Base-by-base conservation (phyloP, 2,797 vertebrate genomes). In the Acrossocheilus wenchowensis region DNA sequence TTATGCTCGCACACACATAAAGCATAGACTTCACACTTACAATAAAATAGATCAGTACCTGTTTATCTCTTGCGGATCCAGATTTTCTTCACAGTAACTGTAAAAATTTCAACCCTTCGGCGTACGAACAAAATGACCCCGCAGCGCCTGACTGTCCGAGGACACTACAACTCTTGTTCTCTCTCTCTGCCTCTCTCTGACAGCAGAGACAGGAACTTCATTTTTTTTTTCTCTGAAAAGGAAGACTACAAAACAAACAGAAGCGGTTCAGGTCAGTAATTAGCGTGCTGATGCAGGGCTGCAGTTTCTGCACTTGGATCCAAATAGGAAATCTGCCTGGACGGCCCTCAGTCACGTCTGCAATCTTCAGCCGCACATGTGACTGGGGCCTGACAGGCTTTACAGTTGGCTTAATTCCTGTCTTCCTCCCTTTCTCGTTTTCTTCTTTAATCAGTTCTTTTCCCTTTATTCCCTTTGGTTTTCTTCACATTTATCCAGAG, bases 221-320 rank as follows among this genome's bases (percentile, higher is more conserved):
- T 94, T 94, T 94, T 94, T 94, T 94, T 94, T 94, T 90, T 93
- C 91, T 89, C 91, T 89, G 34, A 71, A 93, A 95, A 96, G 95
- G 94, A 96, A 96, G 94, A 87, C 91, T 90, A 87, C 92, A 88
- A 66, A 91, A 94, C 94, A 96, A 95, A 95, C 94, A 94, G 89
- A 92, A 91, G 91, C 90, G 90, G 94, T 90, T 90, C 90, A 78
- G 87, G 92, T 89, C 93, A 91, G 94, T 95, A 96, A 96, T 96
- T 95, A 95, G 94, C 91, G 92, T 93, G 90, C 68, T 92, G 91
- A 86, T 90, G 91, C 82, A 92, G 93, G 85, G 89, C 91, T 86
- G 87, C 87, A 85, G 84, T 91, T 82, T 74, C 57, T 7, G 45
- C 66, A 88, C 86, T 73, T 90, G 43, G 68, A 90, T 81, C 69